phyloP scores from a whole-genome alignment of 2,888 invertebrate genomes.

The Cryptophagus acutangulus region DNA sequence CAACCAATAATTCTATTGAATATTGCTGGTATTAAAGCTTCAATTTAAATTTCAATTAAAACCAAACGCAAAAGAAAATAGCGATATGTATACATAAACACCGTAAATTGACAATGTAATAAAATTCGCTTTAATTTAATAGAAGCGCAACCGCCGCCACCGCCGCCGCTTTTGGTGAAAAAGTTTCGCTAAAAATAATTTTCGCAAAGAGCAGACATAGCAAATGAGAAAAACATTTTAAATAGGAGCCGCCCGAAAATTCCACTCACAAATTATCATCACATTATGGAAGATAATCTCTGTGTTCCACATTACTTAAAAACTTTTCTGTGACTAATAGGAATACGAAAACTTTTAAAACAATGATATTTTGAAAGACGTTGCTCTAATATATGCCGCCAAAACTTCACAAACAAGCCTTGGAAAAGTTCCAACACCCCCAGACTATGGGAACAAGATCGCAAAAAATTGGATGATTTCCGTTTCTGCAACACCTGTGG shows the following conservation, averaged over 20 bases:
- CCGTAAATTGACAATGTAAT: too few relatives aligned
- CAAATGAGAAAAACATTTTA: slow-evolving; percentile 22
- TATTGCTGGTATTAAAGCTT: too few relatives aligned
- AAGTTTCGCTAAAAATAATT: too few relatives aligned
- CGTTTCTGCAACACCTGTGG: slow-evolving; percentile 27
- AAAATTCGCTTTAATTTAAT: too few relatives aligned
- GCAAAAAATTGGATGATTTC: slow-evolving; percentile 27
- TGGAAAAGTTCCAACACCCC: slow-evolving; percentile 25
- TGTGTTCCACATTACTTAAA: slow-evolving; percentile 26
- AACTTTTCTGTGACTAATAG: slow-evolving; percentile 25
- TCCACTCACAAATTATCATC: slow-evolving; percentile 24
- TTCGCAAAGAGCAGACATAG: slow-evolving; percentile 12
- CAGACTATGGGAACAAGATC: slow-evolving; percentile 21
- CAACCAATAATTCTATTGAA: too few relatives aligned
- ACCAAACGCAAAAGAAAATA: too few relatives aligned
- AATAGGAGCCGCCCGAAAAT: slow-evolving; percentile 11
- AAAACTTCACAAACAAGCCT: slow-evolving; percentile 21
- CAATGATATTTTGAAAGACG: slow-evolving; percentile 24
- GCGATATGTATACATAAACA: too few relatives aligned
- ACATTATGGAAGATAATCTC: slow-evolving; percentile 24
- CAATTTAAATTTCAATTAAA: too few relatives aligned
- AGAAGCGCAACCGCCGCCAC: too few relatives aligned
- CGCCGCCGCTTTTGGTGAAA: too few relatives aligned
- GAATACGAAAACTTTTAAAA: slow-evolving; percentile 26
- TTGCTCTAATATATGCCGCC: slow-evolving; percentile 25